Evolutionary conservation across 2,113 vertebrate species (phyloP).

Genomic region (Phalacrocorax brasilianus): DNA sequence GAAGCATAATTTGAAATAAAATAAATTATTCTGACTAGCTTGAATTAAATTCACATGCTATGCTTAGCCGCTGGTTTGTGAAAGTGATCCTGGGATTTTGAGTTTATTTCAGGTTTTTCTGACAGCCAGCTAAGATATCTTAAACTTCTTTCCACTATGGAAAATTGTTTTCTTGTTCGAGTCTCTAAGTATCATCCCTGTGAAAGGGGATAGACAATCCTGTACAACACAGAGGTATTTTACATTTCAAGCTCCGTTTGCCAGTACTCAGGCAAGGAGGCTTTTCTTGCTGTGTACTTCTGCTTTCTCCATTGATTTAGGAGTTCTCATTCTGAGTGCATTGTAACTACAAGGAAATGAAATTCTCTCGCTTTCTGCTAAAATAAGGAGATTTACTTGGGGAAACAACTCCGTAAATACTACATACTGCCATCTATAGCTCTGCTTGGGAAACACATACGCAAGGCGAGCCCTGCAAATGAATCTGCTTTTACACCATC

Average conservation of each 20-base stretch:
- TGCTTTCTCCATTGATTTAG: conserved; percentile 5
- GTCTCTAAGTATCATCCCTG: background rate
- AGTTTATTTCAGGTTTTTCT: background rate
- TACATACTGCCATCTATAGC: conserved; percentile 60
- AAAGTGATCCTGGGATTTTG: background rate
- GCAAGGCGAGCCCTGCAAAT: background rate
- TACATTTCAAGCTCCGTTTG: background rate
- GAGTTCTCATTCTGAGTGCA: background rate
- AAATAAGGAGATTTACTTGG: conserved; percentile 34
- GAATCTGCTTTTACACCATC: background rate
- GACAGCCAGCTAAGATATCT: background rate
- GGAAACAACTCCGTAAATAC: conserved; percentile 46
- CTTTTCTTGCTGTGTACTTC: background rate
- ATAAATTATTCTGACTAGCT: background rate
- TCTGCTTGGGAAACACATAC: background rate
- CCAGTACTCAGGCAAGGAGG: background rate
- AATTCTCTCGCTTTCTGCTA: conserved; percentile 16
- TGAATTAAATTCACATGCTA: background rate
- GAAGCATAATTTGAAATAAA: background rate
- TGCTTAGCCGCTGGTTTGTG: background rate
- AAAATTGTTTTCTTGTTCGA: background rate
- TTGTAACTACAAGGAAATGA: conserved; percentile 10
- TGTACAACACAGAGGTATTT: background rate
- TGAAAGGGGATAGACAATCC: background rate
- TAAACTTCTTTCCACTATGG: background rate